Base-by-base conservation (phyloP, 2,113 vertebrate genomes). In the Spilogale gracilis region DNA sequence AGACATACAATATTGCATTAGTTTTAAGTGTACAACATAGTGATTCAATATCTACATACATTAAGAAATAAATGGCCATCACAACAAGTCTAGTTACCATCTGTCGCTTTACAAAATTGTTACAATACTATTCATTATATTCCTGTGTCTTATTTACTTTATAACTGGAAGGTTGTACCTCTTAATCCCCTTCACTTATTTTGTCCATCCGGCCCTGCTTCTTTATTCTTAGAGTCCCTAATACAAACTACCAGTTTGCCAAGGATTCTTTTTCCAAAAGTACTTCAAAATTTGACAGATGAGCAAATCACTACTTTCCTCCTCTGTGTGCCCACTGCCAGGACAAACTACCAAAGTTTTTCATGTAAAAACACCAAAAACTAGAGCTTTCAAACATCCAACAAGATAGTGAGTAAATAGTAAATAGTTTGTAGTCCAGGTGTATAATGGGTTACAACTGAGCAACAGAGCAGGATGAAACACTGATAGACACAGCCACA, bases 231-330 rank as follows among this genome's bases (percentile, higher is more conserved):
- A 54, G 48, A 89, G 54, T 58, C 63, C 58, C 74, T 85, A 81
- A 76, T 7, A 81, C 18, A 69, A 73, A 67, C 45, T 54, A 84
- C 16, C 25, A 79, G 45, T 88, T 84, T 95, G 18, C 61, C 63
- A 94, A 63, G n/a, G 52, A 82, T 78, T 91, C 56, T 54, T 94
- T 96, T 94, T 73, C 65, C n/a, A 92, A 84, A 93, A 83, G 58
- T 71, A 80, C 27, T 58, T 81, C 80, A 93, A 91, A 76, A 65
- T 96, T 84, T 96, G 95, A 97, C 80, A 56, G 52, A 95, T 94
- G 83, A 89, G 48, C n/a, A 80, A 86, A 94, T 97, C 83, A 78
- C 21, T 69, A 32, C 50, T 94, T 96, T 94, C 25, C n/a, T 89
- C 45, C 67, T 97, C 30, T 95, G 5, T 45, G 48, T 91, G 18